phyloP scores from a whole-genome alignment of 2,797 vertebrate genomes.

The Numenius phaeopus region DNA sequence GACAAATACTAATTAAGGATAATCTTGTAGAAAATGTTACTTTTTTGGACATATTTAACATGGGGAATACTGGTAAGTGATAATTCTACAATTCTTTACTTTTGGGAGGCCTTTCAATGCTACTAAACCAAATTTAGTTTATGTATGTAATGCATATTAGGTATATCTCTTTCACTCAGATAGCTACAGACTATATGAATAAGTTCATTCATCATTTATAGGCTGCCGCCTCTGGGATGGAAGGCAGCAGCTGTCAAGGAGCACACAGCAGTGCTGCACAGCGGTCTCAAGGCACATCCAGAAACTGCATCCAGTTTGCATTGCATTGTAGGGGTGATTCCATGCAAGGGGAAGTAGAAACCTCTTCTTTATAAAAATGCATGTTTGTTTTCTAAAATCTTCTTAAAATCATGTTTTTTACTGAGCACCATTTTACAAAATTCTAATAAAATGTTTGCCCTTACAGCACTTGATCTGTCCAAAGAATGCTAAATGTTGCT shows the following conservation, averaged over 20 bases:
- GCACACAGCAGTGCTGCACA: not conserved
- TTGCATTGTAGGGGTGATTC: not conserved
- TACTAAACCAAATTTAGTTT: not conserved
- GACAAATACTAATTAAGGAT: conserved; percentile 16
- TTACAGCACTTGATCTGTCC: not conserved
- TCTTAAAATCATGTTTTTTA: not conserved
- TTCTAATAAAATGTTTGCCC: not conserved
- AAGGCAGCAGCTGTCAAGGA: conserved; percentile 28
- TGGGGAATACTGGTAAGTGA: not conserved
- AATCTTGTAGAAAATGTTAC: not conserved
- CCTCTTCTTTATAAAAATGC: not conserved
- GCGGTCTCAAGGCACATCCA: not conserved
- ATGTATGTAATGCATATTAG: not conserved
- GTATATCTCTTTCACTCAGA: not conserved
- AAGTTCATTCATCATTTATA: conserved; percentile 43
- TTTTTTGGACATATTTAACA: not conserved
- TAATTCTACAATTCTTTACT: not conserved
- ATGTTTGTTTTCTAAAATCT: not conserved
- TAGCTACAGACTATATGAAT: not conserved
- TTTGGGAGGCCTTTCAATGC: not conserved
- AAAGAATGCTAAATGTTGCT: not conserved
- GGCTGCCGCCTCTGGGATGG: conserved; percentile 5
- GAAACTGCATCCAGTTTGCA: not conserved
- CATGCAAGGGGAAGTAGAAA: not conserved
- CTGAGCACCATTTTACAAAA: not conserved